Conservation (phyloP, 2,113 vertebrate genomes). For the Caracal caracal region DNA sequence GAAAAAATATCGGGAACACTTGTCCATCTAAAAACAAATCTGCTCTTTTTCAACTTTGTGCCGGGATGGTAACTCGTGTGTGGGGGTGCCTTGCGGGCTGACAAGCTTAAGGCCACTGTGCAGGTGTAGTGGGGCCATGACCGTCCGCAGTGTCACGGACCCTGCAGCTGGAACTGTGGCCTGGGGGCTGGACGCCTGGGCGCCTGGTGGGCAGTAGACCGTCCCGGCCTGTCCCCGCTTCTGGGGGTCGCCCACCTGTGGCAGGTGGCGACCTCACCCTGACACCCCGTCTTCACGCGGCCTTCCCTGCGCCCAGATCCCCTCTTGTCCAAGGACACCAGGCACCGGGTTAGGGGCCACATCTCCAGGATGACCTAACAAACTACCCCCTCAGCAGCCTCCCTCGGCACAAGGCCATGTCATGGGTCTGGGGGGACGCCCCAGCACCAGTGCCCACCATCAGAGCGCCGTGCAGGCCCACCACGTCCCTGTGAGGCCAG, state of each 20-base stretch:
- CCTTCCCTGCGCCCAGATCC: background rate
- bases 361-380: background rate
- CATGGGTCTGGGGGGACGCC: background rate
- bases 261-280: too few species aligned
- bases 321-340: background rate
- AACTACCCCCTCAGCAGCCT: background rate
- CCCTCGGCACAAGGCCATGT: background rate
- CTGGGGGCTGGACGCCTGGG: too few species aligned
- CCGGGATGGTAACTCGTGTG: background rate
- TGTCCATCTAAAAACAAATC: background rate
- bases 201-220: too few species aligned
- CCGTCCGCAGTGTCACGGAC: fast-evolving
- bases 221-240: too few species aligned
- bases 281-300: too few species aligned
- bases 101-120: too few species aligned
- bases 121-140: background rate
- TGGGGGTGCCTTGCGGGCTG: too few species aligned
- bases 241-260: too few species aligned
- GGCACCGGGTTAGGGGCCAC: background rate
- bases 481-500: background rate
- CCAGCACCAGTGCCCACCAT: background rate
- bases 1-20: background rate
- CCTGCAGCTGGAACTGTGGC: background rate
- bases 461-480: background rate
- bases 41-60: background rate